Percentiles rank a stretch among this genome's conserved stretches.
Conservation (phyloP, 1,140 invertebrate genomes). For the Hypsibius dujardini region DNA sequence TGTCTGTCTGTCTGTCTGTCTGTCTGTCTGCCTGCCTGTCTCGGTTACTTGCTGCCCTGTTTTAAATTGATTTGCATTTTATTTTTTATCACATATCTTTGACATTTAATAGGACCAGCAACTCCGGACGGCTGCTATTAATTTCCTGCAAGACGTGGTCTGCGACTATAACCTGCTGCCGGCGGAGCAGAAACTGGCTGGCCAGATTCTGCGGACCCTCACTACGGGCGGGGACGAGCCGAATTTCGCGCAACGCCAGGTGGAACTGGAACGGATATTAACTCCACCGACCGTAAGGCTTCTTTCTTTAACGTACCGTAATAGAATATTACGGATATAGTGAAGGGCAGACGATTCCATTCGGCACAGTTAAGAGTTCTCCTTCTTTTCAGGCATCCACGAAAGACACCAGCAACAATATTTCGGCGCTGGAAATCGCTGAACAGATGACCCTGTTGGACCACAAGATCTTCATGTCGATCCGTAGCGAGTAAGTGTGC, state of each 20-base stretch:
- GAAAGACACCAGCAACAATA: conserved; percentile 63
- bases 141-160: conserved; percentile 72
- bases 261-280: conserved; percentile 54
- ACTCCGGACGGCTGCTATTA: conserved; percentile 44
- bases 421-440: conserved; percentile 75
- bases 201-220: conserved; percentile 56
- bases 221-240: conserved; percentile 46
- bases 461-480: conserved; percentile 74
- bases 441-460: conserved; percentile 85
- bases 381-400: conserved; percentile 46
- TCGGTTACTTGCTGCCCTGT: not conserved
- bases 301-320: conserved; percentile 12
- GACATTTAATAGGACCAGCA: not conserved
- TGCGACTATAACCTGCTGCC: conserved; percentile 65
- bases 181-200: conserved; percentile 70
- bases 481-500: conserved; percentile 65
- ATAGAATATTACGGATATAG: not conserved
- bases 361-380: not conserved
- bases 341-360: too few species aligned
- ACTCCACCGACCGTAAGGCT: conserved; percentile 46
- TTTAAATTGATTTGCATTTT: not conserved
- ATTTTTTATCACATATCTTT: not conserved
- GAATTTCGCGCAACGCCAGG: conserved; percentile 33
- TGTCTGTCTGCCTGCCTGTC: too few species aligned
- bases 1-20: too few species aligned